Percentiles rank a stretch among this genome's conserved stretches.
phyloP scores from a whole-genome alignment of 2,888 invertebrate species.

The Eustalomyia histrio region DNA sequence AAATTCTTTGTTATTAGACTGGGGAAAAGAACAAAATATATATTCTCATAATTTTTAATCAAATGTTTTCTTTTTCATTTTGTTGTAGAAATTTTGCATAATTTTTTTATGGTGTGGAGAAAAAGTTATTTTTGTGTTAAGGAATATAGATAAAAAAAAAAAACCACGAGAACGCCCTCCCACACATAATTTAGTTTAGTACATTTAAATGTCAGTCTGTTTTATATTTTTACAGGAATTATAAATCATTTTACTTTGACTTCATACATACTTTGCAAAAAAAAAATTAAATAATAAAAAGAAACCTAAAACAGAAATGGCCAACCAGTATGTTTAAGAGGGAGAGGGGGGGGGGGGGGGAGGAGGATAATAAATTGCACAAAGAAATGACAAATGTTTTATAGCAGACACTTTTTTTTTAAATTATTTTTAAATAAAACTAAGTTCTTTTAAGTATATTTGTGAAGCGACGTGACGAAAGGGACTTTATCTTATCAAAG shows the following conservation, averaged over 20 bases:
- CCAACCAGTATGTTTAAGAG: not conserved
- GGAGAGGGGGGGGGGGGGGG: too few species aligned
- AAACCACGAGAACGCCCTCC: slow-evolving; percentile 51
- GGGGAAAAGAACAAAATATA: not conserved
- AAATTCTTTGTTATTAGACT: slow-evolving; percentile 41
- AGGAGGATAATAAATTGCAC: too few species aligned
- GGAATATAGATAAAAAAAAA: slow-evolving; percentile 5
- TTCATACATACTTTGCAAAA: slow-evolving; percentile 41
- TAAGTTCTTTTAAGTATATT: too few species aligned
- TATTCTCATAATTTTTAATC: slow-evolving; percentile 1
- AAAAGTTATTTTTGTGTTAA: slow-evolving; percentile 22
- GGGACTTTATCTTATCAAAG: too few species aligned
- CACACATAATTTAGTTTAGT: slow-evolving; percentile 60
- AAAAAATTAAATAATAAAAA: slow-evolving; percentile 1
- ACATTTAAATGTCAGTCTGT: slow-evolving; percentile 61
- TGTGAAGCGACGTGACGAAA: too few species aligned
- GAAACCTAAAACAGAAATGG: slow-evolving; percentile 19
- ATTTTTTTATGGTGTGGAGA: slow-evolving; percentile 3
- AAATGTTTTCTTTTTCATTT: slow-evolving; percentile 10
- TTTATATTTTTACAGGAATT: slow-evolving; percentile 56
- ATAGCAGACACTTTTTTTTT: too few species aligned
- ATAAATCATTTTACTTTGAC: slow-evolving; percentile 63
- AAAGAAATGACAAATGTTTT: too few species aligned
- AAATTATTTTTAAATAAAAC: too few species aligned
- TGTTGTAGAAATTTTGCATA: slow-evolving; percentile 1